These are phyloP conservation scores for Actinostola sp. DNA, from an alignment of 92 coral and sea anemone species.

Conservation along the genomic window DNA sequence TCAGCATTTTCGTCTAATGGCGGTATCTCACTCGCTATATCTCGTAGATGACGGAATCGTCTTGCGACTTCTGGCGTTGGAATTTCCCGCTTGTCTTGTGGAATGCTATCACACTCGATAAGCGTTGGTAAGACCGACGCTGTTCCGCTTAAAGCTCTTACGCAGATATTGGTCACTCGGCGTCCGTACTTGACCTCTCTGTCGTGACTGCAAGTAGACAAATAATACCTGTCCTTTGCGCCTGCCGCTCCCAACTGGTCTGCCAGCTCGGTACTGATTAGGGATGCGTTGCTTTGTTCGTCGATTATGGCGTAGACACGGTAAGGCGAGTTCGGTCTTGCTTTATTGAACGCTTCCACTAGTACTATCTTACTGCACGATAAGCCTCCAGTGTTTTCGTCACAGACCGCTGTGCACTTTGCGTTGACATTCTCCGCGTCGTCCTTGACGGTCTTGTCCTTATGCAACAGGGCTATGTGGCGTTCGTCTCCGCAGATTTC, in stretches of 20 bases:
- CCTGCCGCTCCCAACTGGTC: constrained; percentile 1
- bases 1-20: not conserved
- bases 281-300: constrained; percentile 22
- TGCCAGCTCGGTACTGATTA: constrained; percentile 24
- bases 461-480: constrained; percentile 55
- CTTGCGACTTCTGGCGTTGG: constrained; percentile 10
- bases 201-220: constrained; percentile 17
- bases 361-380: constrained; percentile 15
- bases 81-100: constrained; percentile 13
- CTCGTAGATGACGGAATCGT: too few species aligned
- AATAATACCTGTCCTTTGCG: constrained; percentile 13
- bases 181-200: too few species aligned
- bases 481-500: constrained; percentile 50
- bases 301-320: constrained; percentile 33
- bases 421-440: constrained; percentile 12
- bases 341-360: too few species aligned
- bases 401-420: constrained; percentile 40
- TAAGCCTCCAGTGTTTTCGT: constrained; percentile 11
- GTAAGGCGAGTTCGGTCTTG: too few species aligned
- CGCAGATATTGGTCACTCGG: too few species aligned
- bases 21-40: constrained; percentile 13
- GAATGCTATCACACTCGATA: constrained; percentile 11
- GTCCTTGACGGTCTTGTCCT: constrained; percentile 38
- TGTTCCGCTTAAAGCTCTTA: not conserved
- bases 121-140: constrained; percentile 4